A percentile compares a stretch with the other conserved stretches of the same genome.
Evolutionary conservation across 2,888 invertebrate genomes (phyloP).

Genomic region (Octodonta nipae): DNA sequence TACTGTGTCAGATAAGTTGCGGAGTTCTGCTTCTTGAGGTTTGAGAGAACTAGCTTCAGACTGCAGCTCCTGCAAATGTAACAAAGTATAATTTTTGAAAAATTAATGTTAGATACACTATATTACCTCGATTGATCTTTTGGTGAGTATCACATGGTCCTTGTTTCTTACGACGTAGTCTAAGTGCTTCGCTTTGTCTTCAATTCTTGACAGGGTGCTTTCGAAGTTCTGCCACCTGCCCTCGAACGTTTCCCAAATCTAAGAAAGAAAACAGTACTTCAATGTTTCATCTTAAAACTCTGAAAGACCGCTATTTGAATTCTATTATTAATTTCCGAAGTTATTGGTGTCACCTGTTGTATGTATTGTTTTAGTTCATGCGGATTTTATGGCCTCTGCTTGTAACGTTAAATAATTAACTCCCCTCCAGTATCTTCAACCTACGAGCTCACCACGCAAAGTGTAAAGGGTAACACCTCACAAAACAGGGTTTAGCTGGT

Average conservation of each 20-base stretch:
- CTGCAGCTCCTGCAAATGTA: conserved; percentile 50
- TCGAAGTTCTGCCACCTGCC: conserved; percentile 57
- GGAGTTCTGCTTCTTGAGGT: conserved; percentile 53
- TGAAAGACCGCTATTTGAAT: no score
- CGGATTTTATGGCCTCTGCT: no score
- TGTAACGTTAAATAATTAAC: no score
- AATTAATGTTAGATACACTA: neutral
- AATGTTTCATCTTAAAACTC: no score
- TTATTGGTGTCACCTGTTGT: no score
- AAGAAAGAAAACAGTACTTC: conserved; percentile 1
- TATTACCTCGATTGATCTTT: conserved; percentile 55
- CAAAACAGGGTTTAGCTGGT: no score
- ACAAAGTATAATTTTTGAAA: conserved; percentile 4
- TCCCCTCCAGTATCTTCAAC: no score
- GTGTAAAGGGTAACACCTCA: no score
- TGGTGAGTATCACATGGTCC: conserved; percentile 58
- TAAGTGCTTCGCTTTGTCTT: conserved; percentile 63
- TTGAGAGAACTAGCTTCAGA: conserved; percentile 57
- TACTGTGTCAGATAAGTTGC: conserved; percentile 55
- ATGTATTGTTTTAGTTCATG: no score
- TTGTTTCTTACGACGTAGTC: conserved; percentile 63
- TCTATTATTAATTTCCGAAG: no score
- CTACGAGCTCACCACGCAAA: no score
- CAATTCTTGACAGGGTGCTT: conserved; percentile 53
- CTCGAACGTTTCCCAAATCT: conserved; percentile 68